Percentiles rank a stretch among this genome's conserved stretches.
These are phyloP conservation scores for Montipora cactus DNA, from an alignment of 64 coral and sea anemone species.

Conservation along the genomic window DNA sequence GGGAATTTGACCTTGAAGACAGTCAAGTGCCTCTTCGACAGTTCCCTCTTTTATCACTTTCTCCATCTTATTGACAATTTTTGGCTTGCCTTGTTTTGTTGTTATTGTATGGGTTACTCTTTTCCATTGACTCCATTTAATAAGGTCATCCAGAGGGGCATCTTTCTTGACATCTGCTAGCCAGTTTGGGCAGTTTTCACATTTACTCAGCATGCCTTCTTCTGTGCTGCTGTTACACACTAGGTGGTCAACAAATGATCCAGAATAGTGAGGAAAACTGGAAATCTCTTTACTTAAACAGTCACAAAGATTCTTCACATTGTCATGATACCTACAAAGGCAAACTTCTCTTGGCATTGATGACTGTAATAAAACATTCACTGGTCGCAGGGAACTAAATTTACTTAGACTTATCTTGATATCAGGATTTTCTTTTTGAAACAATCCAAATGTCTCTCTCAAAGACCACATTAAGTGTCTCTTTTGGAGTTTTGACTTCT, in stretches of 20 bases:
- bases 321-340: constrained; percentile 63
- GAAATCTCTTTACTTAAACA: constrained; percentile 68
- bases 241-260: constrained; percentile 64
- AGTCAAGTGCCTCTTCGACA: background rate
- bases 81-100: constrained; percentile 23
- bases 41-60: background rate
- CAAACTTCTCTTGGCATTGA: constrained; percentile 64
- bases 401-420: no score
- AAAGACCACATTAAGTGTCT: no score
- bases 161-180: constrained; percentile 29
- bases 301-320: constrained; percentile 72
- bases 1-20: constrained; percentile 21
- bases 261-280: constrained; percentile 60
- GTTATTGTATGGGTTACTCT: background rate
- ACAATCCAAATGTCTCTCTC: no score
- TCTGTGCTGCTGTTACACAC: constrained; percentile 73
- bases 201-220: constrained; percentile 66
- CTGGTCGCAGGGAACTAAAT: no score
- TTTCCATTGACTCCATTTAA: constrained; percentile 51
- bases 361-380: background rate
- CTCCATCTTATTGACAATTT: constrained; percentile 17
- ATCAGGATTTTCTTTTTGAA: no score
- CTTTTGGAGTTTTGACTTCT: no score
- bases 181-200: constrained; percentile 63
- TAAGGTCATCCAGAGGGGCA: constrained; percentile 6